A percentile compares a stretch with the other conserved stretches of the same genome.
These are phyloP conservation scores for Camponotus pennsylvanicus DNA, from an alignment of 1,140 invertebrate genomes.

Conservation along the genomic window DNA sequence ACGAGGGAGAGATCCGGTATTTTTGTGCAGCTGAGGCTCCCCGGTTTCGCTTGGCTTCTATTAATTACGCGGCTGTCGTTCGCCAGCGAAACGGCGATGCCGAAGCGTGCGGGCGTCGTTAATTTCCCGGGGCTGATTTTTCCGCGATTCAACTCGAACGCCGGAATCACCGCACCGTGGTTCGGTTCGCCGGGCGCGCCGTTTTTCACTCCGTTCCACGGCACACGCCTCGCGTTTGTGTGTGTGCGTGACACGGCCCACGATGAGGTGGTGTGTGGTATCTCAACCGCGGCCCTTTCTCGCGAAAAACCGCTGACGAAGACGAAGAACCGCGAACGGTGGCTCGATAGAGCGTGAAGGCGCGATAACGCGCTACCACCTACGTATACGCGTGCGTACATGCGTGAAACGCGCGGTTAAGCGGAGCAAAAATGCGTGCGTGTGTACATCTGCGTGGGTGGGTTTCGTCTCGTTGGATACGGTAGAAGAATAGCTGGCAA, in stretches of 20 bases:
- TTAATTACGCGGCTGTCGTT: constrained; percentile 69
- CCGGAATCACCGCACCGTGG: constrained; percentile 39
- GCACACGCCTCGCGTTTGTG: background rate
- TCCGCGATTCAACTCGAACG: constrained; percentile 51
- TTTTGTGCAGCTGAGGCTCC: constrained; percentile 60
- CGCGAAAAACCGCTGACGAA: constrained; percentile 72
- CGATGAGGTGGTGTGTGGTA: constrained; percentile 38
- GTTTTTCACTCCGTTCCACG: constrained; percentile 67
- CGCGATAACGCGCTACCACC: constrained; percentile 66
- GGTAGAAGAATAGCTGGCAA: background rate
- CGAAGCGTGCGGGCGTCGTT: constrained; percentile 56
- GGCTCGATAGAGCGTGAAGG: constrained; percentile 72
- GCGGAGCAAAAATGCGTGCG: too few species aligned
- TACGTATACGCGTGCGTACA: constrained; percentile 36
- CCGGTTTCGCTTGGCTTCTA: constrained; percentile 38
- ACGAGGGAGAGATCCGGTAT: constrained; percentile 29
- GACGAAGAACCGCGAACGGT: constrained; percentile 64
- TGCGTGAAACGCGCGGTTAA: constrained; percentile 29
- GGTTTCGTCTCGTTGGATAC: too few species aligned
- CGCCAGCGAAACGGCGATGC: constrained; percentile 16
- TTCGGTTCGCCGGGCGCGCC: constrained; percentile 41
- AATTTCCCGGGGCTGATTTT: constrained; percentile 64
- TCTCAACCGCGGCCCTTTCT: constrained; percentile 50
- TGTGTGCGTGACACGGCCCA: constrained; percentile 44
- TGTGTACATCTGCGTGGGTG: too few species aligned